These are phyloP conservation scores for Urophycis tenuis DNA, from an alignment of 2,797 vertebrate species.

Conservation along the genomic window DNA sequence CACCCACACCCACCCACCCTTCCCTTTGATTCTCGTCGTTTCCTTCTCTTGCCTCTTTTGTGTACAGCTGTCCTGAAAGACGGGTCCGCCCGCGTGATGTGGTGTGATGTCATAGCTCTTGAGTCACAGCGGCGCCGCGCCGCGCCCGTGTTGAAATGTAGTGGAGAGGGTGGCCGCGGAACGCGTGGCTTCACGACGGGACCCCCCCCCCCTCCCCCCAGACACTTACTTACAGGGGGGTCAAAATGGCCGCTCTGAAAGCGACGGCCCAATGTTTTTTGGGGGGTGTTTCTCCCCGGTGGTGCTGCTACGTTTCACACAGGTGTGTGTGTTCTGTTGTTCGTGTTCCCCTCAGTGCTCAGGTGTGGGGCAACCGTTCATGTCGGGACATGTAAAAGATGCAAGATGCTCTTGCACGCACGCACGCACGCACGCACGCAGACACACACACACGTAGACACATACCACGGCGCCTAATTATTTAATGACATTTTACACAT, in stretches of 20 bases:
- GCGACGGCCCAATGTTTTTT: constrained; percentile 17
- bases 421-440: no score
- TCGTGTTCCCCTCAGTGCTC: background rate
- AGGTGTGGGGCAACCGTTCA: no score
- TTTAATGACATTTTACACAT: no score
- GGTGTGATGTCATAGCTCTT: constrained; percentile 31
- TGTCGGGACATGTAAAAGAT: no score
- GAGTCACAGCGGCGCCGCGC: background rate
- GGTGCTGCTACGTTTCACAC: background rate
- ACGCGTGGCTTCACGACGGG: background rate
- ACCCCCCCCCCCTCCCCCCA: no score
- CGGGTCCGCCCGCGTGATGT: background rate
- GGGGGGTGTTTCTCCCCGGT: constrained; percentile 35
- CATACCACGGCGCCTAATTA: no score
- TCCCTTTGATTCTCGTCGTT: background rate
- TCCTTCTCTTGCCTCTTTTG: background rate
- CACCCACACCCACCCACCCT: no score
- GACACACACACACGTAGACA: background rate
- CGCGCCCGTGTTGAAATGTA: background rate
- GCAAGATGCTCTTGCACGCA: background rate
- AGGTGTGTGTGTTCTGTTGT: background rate
- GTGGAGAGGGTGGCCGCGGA: background rate
- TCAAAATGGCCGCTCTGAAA: constrained; percentile 19
- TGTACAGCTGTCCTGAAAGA: background rate
- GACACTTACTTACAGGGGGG: background rate